Conservation (phyloP, 2,888 invertebrate species). For the Toxonevra muliebris region DNA sequence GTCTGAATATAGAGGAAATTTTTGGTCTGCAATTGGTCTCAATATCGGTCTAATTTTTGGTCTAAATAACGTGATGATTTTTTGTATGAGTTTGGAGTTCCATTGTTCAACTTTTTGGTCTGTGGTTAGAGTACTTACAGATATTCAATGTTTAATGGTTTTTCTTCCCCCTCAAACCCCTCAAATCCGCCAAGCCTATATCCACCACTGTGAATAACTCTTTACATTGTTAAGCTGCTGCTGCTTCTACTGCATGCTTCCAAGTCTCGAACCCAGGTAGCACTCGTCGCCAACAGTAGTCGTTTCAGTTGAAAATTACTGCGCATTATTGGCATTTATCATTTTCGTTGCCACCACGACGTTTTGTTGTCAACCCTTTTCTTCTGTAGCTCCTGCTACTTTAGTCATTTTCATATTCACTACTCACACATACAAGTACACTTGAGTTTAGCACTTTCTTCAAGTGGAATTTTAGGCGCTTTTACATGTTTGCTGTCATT, state of each 20-base stretch:
- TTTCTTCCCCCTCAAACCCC: not conserved
- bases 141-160: too few species aligned
- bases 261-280: not conserved
- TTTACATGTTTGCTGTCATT: not conserved
- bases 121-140: too few species aligned
- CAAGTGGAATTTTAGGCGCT: conserved; percentile 10
- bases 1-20: not conserved
- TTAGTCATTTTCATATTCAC: too few species aligned
- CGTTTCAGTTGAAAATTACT: not conserved
- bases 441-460: not conserved
- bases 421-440: too few species aligned
- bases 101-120: too few species aligned
- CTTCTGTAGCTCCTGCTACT: not conserved
- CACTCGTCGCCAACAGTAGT: too few species aligned
- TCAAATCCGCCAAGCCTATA: too few species aligned
- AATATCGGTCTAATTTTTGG: not conserved
- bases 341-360: too few species aligned
- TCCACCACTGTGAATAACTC: too few species aligned
- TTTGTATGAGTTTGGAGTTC: not conserved
- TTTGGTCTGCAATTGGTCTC: not conserved
- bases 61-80: too few species aligned
- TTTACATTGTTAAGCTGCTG: too few species aligned
- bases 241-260: too few species aligned
- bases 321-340: conserved; percentile 5
- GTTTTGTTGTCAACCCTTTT: conserved; percentile 5